phyloP scores from a whole-genome alignment of 1,140 invertebrate genomes.

The Meloidogyne hapla region DNA sequence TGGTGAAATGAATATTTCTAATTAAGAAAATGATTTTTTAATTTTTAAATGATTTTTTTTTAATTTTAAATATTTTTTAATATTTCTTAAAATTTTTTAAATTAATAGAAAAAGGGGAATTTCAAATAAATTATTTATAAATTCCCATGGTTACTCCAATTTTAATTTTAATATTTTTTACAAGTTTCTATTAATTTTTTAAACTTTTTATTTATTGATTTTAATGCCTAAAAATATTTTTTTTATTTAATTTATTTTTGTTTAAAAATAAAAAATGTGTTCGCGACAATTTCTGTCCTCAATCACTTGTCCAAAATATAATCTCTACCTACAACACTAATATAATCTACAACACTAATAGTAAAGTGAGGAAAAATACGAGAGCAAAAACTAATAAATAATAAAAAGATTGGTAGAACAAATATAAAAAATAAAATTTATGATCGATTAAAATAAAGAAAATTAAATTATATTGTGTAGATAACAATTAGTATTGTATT shows the following conservation, averaged over 20 bases:
- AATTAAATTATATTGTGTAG: neutral
- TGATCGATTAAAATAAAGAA: neutral
- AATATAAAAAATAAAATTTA: neutral
- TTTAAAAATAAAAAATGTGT: neutral
- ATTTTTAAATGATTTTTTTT: neutral
- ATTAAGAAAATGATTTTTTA: neutral
- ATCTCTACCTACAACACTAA: too few relatives aligned
- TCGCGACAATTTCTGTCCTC: slow-evolving; percentile 2
- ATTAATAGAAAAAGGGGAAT: too few relatives aligned
- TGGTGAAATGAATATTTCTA: neutral
- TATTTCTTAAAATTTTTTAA: too few relatives aligned
- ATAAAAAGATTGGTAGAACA: neutral
- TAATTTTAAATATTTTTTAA: neutral
- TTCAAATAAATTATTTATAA: too few relatives aligned
- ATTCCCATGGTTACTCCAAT: too few relatives aligned
- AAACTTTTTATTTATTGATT: too few relatives aligned
- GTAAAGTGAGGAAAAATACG: neutral
- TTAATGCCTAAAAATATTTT: neutral
- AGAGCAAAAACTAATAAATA: slow-evolving; percentile 5
- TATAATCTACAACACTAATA: too few relatives aligned
- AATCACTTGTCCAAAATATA: neutral
- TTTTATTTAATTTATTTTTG: neutral
- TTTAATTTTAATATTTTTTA: too few relatives aligned
- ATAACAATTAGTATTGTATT: too few relatives aligned
- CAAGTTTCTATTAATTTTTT: too few relatives aligned